These are phyloP conservation scores for Siphamia tubifer DNA, from an alignment of 2,113 vertebrate genomes.

Conservation along the genomic window DNA sequence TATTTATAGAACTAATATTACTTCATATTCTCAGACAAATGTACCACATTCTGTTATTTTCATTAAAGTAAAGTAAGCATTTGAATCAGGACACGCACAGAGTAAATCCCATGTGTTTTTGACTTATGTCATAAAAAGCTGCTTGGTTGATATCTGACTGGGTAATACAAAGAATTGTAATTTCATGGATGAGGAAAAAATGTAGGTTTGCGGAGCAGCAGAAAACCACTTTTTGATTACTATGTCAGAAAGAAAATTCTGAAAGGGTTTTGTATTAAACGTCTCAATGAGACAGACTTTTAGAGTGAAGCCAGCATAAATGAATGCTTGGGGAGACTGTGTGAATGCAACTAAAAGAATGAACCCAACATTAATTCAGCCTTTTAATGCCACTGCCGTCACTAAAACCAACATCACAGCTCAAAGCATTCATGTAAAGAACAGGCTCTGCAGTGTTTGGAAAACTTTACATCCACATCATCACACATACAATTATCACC, in stretches of 20 bases:
- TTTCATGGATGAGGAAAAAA: slow-evolving; percentile 42
- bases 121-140: background rate
- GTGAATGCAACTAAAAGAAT: background rate
- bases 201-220: slow-evolving; percentile 13
- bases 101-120: background rate
- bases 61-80: background rate
- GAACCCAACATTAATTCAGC: slow-evolving; percentile 1
- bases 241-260: background rate
- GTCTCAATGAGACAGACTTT: slow-evolving; percentile 19
- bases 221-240: slow-evolving; percentile 9
- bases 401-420: slow-evolving; percentile 9
- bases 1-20: background rate
- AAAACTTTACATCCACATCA: too few species aligned
- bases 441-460: too few species aligned
- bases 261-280: slow-evolving; percentile 22
- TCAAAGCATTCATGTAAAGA: slow-evolving; percentile 2
- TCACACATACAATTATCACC: too few species aligned
- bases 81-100: slow-evolving; percentile 7
- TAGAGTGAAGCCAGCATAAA: background rate
- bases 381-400: slow-evolving; percentile 8
- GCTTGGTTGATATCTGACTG: slow-evolving; percentile 9
- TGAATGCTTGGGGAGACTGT: background rate
- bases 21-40: background rate
- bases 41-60: background rate
- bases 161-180: slow-evolving; percentile 23